Base-by-base conservation (phyloP, 23 tunicate genomes). In the Trididemnum nubilum region DNA sequence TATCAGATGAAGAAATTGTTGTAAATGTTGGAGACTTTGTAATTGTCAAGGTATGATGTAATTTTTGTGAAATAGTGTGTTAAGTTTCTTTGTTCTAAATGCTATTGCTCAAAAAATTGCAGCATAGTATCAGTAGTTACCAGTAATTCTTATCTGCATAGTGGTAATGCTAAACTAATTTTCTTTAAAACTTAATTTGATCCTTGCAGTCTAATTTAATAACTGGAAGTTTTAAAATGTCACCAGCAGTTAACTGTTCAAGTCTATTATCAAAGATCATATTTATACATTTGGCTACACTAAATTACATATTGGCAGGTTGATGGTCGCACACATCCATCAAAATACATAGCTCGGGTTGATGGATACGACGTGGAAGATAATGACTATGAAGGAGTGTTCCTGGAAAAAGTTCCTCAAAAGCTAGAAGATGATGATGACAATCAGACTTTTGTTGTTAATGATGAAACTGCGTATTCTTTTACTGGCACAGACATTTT, bases 361-460 rank as follows among this genome's bases (percentile, higher is more conserved):
- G 58, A 40, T 73, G 9, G 27, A 73, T 73, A 73, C 25, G 78
- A 73, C 39, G 74, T 28, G 39, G 37, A 69, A 34, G 74, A 69
- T 69, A 33, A 33, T 69, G 78, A 73, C 31, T 73, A 73, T 24
- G 78, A 73, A 73, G 78, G 78, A n/a, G 78, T 73, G 4, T 73
- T 73, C 31, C 25, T 73, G 78, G 58, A 73, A n/a, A 73, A 73
- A 39, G 78, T 69, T 18, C 78, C 78, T 7, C 25, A 27, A 18
- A 73, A 26, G 39, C 78, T 73, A 21, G 78, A 26, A 37, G 58
- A 73, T 39, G 4, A n/a, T n/a, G n/a, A 38, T 39, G 38, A 69
- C 38, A 26, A 38, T 38, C 31, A 38, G 18, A 73, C 78, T 38
- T 73, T 73, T 73, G 39, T 73, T 38, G 31, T 40, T 73, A 40